Conservation (phyloP, 2,888 invertebrate species). For the Drosophila recens region DNA sequence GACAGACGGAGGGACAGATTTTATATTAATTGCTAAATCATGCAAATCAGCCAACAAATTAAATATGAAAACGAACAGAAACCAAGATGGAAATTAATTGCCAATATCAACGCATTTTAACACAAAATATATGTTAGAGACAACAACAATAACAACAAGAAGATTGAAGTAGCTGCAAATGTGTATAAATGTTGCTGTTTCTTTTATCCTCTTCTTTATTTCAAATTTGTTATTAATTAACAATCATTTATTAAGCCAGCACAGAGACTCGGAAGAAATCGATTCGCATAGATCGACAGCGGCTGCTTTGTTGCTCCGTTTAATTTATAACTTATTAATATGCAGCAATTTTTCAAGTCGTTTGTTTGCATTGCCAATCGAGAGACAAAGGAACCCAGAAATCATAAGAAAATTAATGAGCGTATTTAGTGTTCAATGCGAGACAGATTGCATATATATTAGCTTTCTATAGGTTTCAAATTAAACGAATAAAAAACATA, state of each 20-base stretch:
- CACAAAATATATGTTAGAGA: slow-evolving; percentile 64
- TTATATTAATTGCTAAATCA: slow-evolving; percentile 79
- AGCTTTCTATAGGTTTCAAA: slow-evolving; percentile 12
- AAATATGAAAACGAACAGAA: slow-evolving; percentile 52
- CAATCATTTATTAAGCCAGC: slow-evolving; percentile 67
- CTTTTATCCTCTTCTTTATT: slow-evolving; percentile 15
- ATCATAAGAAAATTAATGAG: slow-evolving; percentile 42
- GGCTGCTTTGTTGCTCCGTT: slow-evolving; percentile 59
- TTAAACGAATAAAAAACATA: background rate
- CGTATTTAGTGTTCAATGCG: slow-evolving; percentile 49
- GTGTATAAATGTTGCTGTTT: slow-evolving; percentile 48
- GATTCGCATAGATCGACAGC: slow-evolving; percentile 29
- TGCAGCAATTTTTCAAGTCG: slow-evolving; percentile 58
- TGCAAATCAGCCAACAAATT: slow-evolving; percentile 68
- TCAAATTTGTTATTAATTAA: slow-evolving; percentile 78
- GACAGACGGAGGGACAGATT: slow-evolving; percentile 12
- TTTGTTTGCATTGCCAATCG: slow-evolving; percentile 26
- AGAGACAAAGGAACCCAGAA: slow-evolving; percentile 38
- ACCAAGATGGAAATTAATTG: slow-evolving; percentile 72
- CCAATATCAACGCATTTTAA: slow-evolving; percentile 75
- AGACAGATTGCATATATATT: slow-evolving; percentile 35
- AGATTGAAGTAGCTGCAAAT: slow-evolving; percentile 43
- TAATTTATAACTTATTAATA: slow-evolving; percentile 71
- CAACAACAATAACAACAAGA: slow-evolving; percentile 30
- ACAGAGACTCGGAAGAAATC: slow-evolving; percentile 59